Conservation (phyloP, 2,888 invertebrate species). For the Tetragnatha montana region DNA sequence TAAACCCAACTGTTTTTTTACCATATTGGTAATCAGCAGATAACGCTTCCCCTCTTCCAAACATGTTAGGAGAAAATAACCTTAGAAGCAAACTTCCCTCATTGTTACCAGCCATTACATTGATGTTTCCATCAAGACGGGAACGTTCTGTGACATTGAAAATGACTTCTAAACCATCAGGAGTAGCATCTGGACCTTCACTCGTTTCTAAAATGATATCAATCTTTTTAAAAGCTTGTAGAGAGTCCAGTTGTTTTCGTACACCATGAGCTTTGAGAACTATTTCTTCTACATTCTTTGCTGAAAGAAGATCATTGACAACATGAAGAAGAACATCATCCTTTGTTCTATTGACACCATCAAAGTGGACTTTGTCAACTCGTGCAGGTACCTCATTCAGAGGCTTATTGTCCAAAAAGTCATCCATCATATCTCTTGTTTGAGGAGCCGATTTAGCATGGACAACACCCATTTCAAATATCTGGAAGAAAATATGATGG, state of each 20-base stretch:
- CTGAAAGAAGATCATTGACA: constrained; percentile 88
- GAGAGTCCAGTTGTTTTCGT: constrained; percentile 84
- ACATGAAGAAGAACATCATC: constrained; percentile 89
- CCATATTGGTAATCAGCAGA: constrained; percentile 90
- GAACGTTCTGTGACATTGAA: constrained; percentile 90
- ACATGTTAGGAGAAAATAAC: constrained; percentile 86
- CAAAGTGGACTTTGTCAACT: constrained; percentile 89
- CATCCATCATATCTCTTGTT: constrained; percentile 28
- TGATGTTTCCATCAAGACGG: constrained; percentile 88
- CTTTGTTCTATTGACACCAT: constrained; percentile 90
- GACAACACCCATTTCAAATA: constrained; percentile 55
- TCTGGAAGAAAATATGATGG: neutral
- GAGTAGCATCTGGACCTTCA: constrained; percentile 83
- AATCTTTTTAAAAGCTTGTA: constrained; percentile 93
- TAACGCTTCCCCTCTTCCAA: constrained; percentile 89
- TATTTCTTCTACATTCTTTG: constrained; percentile 90
- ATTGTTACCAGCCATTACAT: constrained; percentile 92
- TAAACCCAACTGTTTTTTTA: constrained; percentile 87
- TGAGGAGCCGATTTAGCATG: constrained; percentile 55
- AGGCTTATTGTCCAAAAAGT: constrained; percentile 50
- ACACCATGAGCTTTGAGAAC: constrained; percentile 80
- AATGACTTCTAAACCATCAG: constrained; percentile 89
- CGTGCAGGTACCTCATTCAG: constrained; percentile 79
- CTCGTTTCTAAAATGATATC: constrained; percentile 92
- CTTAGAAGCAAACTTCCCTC: constrained; percentile 88